Conservation (phyloP, 1,140 invertebrate genomes). For the Metaphire vulgaris region DNA sequence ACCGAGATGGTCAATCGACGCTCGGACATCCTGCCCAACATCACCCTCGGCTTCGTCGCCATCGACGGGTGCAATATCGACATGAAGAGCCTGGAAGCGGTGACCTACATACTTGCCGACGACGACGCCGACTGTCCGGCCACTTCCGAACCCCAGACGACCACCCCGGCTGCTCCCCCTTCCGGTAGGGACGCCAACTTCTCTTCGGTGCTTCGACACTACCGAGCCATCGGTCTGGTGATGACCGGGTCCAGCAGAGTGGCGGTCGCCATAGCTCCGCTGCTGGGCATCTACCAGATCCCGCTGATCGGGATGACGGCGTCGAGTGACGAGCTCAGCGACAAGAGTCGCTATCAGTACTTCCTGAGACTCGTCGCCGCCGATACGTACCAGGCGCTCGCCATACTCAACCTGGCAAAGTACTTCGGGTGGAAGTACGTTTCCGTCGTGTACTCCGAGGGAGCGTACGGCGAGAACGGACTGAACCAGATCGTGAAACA, state of each 20-base stretch:
- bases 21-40: conserved; percentile 9
- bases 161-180: no score
- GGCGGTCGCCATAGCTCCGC: conserved; percentile 35
- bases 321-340: conserved; percentile 37
- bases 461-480: conserved; percentile 55
- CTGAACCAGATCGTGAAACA: not conserved
- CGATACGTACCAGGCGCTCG: conserved; percentile 35
- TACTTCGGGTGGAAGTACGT: conserved; percentile 41
- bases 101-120: conserved; percentile 21
- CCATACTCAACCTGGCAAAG: conserved; percentile 34
- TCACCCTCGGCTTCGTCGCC: no score
- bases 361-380: conserved; percentile 45
- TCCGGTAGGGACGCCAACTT: conserved; percentile 14
- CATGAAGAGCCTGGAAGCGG: conserved; percentile 11
- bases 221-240: no score
- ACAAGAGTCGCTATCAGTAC: conserved; percentile 39
- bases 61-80: conserved; percentile 21
- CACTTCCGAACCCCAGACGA: no score
- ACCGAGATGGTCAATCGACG: conserved; percentile 13
- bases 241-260: conserved; percentile 7
- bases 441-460: conserved; percentile 40
- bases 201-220: conserved; percentile 11
- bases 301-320: conserved; percentile 38
- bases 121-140: not conserved
- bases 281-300: conserved; percentile 31